phyloP scores from a whole-genome alignment of 2,797 vertebrate genomes.

The Mormyrus hasselquistii region DNA sequence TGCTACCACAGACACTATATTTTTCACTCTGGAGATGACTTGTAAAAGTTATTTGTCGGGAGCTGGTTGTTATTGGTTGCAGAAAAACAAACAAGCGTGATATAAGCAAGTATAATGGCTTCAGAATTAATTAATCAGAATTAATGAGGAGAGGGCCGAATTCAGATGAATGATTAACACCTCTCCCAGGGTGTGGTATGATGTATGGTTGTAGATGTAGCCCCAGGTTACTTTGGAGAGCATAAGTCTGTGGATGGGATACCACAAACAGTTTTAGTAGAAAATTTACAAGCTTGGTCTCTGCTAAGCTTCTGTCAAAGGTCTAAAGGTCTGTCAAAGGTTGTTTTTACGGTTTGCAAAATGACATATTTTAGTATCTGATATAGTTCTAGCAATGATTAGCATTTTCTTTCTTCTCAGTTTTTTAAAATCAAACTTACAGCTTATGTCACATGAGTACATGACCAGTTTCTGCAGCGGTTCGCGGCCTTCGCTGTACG shows the following conservation, averaged over 20 bases:
- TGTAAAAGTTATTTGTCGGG: background rate
- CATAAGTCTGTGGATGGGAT: background rate
- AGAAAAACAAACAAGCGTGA: background rate
- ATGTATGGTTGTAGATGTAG: background rate
- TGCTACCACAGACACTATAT: background rate
- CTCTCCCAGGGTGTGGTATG: background rate
- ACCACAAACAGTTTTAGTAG: background rate
- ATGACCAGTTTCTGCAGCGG: background rate
- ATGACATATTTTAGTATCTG: constrained; percentile 6
- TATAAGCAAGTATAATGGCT: background rate
- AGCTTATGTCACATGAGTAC: background rate
- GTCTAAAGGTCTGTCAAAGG: background rate
- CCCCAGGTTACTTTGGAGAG: background rate
- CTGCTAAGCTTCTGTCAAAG: background rate
- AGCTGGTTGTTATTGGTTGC: background rate
- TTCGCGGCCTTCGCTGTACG: background rate
- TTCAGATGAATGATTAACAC: background rate
- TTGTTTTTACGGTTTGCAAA: background rate
- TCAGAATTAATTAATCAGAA: background rate
- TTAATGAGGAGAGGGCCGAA: background rate
- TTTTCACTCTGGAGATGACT: background rate
- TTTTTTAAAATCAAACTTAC: background rate
- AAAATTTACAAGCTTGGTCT: background rate
- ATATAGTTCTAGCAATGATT: background rate
- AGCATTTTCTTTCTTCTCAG: background rate